phyloP scores from a whole-genome alignment of 2,113 vertebrate genomes.

The Nibea coibor region DNA sequence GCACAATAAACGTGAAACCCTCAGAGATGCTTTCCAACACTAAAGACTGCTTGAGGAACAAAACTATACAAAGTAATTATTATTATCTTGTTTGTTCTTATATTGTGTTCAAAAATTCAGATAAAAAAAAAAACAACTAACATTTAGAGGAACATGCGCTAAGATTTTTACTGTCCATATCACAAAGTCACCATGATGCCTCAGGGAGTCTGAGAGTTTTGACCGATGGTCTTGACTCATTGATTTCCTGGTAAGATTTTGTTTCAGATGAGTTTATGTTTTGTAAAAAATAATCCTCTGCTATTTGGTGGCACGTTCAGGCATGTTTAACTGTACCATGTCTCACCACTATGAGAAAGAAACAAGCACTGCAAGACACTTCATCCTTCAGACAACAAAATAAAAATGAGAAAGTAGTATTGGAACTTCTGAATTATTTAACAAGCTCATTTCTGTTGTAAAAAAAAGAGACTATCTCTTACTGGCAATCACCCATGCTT shows the following conservation, averaged over 20 bases:
- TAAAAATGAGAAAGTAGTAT: background rate
- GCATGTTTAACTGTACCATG: background rate
- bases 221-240: background rate
- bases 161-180: background rate
- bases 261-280: background rate
- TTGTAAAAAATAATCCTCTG: background rate
- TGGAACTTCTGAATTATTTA: background rate
- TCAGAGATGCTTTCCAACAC: background rate
- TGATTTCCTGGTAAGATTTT: background rate
- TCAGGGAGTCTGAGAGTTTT: background rate
- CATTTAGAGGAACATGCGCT: background rate
- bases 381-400: background rate
- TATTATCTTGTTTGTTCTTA: background rate
- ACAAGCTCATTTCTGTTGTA: background rate
- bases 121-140: too few species aligned
- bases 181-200: background rate
- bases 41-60: background rate
- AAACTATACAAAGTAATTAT: background rate
- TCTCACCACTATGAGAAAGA: background rate
- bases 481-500: background rate
- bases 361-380: background rate
- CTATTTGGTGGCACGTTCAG: conserved; percentile 17
- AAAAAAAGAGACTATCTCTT: background rate
- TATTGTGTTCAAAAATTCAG: background rate
- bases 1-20: background rate